A percentile compares a stretch with the other conserved stretches of the same genome.
Evolutionary conservation across 2,113 vertebrate genomes (phyloP).

Genomic region (Corythaixoides concolor): DNA sequence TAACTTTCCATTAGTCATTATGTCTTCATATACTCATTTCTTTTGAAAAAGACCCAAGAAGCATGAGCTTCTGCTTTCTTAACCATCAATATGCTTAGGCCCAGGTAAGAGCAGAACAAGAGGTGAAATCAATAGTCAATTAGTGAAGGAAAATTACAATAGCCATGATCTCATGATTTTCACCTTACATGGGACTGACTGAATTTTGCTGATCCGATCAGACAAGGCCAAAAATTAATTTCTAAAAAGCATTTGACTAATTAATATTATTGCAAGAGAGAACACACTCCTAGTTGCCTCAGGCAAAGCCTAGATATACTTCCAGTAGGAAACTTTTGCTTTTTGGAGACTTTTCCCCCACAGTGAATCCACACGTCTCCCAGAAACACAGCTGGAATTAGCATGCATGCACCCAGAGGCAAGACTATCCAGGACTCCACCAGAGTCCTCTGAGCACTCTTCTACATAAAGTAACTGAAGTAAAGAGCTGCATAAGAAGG

Average conservation of each 20-base stretch:
- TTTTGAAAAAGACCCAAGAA: not conserved
- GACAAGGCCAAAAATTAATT: not conserved
- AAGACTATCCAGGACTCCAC: not conserved
- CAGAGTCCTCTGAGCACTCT: not conserved
- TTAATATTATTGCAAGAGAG: not conserved
- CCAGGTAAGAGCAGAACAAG: not conserved
- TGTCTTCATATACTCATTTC: not conserved
- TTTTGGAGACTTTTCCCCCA: not conserved
- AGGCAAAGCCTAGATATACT: not conserved
- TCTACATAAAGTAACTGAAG: not conserved
- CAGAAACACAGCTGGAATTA: not conserved
- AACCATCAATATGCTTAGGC: not conserved
- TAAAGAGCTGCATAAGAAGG: not conserved
- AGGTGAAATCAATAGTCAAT: not conserved
- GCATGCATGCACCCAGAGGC: rapidly evolving
- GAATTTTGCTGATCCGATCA: not conserved
- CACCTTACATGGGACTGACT: not conserved
- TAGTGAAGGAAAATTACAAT: not conserved
- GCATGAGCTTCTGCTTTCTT: not conserved
- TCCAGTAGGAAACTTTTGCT: not conserved
- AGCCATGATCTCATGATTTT: not conserved
- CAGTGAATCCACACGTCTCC: not conserved
- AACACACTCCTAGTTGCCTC: not conserved
- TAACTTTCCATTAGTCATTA: not conserved
- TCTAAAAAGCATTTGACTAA: not conserved